These are phyloP conservation scores for Maniola jurtina DNA, from an alignment of 1,140 invertebrate species.

Conservation along the genomic window DNA sequence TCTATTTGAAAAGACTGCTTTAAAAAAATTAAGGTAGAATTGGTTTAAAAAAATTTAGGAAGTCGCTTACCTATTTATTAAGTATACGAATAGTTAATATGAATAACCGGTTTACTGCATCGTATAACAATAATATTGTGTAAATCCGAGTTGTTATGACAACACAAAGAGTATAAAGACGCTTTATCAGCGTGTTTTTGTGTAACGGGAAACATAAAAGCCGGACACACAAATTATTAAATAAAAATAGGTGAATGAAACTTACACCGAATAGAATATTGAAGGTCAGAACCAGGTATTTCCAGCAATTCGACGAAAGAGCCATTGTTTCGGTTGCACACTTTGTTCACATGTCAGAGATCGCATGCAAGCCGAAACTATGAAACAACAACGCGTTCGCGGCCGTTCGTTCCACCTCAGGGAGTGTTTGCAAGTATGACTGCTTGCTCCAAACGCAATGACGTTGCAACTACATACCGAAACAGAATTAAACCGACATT, in stretches of 20 bases:
- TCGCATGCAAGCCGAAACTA: constrained; percentile 64
- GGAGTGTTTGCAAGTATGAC: constrained; percentile 58
- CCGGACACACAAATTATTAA: constrained; percentile 38
- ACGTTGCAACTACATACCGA: constrained; percentile 52
- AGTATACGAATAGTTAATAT: not conserved
- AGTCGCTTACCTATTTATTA: not conserved
- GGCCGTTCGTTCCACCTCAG: constrained; percentile 62
- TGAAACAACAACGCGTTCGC: constrained; percentile 52
- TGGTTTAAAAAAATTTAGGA: too few species aligned
- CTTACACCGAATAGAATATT: constrained; percentile 73
- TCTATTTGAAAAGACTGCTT: too few species aligned
- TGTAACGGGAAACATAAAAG: constrained; percentile 43
- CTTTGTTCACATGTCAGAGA: constrained; percentile 65
- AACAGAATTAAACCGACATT: constrained; percentile 65
- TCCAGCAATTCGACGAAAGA: constrained; percentile 73
- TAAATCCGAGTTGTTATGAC: constrained; percentile 61
- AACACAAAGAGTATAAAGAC: constrained; percentile 51
- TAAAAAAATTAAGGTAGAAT: too few species aligned
- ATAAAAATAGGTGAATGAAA: constrained; percentile 31
- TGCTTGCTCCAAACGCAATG: constrained; percentile 42
- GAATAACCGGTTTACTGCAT: not conserved
- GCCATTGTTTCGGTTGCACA: constrained; percentile 54
- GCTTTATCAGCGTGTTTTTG: constrained; percentile 40
- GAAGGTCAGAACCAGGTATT: constrained; percentile 74
- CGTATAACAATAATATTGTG: not conserved